These are phyloP conservation scores for Hermatobates lingyangjiaoensis DNA, from an alignment of 1,140 invertebrate species.

Conservation along the genomic window DNA sequence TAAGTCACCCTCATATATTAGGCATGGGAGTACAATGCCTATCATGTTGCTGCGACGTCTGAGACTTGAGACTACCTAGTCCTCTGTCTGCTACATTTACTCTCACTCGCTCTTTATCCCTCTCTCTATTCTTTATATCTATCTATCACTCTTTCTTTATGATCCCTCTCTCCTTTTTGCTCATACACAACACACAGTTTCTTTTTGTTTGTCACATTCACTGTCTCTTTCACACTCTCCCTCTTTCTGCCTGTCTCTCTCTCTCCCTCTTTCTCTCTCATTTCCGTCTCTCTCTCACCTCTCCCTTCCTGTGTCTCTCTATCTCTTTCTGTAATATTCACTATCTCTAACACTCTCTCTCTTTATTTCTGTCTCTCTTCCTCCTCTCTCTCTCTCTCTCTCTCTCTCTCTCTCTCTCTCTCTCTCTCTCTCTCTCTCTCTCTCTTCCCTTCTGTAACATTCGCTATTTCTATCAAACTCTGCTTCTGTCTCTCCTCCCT, in stretches of 20 bases:
- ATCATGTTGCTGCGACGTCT: too few species aligned
- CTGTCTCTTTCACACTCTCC: background rate
- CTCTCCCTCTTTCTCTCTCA: constrained; percentile 1
- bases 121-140: too few species aligned
- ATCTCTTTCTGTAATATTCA: background rate
- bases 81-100: too few species aligned
- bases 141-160: too few species aligned
- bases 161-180: too few species aligned
- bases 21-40: too few species aligned
- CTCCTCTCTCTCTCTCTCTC: background rate
- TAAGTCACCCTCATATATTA: too few species aligned
- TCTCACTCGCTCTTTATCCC: too few species aligned
- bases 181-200: too few species aligned
- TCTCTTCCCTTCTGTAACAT: background rate
- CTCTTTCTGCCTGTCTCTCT: background rate
- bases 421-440: background rate
- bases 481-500: background rate
- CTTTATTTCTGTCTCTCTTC: background rate
- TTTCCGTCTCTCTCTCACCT: background rate
- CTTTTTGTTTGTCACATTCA: too few species aligned
- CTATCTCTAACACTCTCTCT: background rate
- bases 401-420: background rate
- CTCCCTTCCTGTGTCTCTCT: background rate
- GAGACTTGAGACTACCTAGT: too few species aligned
- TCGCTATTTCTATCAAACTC: background rate